phyloP scores from a whole-genome alignment of 2,113 vertebrate species.

The Ptychochromis oligacanthus region DNA sequence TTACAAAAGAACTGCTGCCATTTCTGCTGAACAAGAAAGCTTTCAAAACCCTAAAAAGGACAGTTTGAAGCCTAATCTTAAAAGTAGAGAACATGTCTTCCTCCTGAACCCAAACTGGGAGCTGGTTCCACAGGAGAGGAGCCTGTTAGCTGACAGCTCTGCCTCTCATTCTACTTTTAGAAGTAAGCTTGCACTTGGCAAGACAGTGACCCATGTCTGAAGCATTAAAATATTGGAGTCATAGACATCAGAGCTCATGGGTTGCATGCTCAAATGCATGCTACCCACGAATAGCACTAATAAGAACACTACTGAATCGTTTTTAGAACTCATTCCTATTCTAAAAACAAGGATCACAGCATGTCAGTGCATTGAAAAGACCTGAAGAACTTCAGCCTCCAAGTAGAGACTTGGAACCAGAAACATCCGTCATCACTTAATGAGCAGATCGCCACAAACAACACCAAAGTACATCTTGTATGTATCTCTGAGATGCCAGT shows the following conservation, averaged over 20 bases:
- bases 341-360: neutral
- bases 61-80: neutral
- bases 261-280: too few relatives aligned
- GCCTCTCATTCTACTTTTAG: neutral
- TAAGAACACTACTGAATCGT: neutral
- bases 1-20: neutral
- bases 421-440: neutral
- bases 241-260: neutral
- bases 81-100: neutral
- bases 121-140: neutral
- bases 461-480: neutral
- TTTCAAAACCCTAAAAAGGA: neutral
- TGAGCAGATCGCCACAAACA: neutral
- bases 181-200: neutral
- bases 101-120: neutral
- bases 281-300: too few relatives aligned
- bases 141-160: neutral
- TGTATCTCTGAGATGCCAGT: neutral
- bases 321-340: too few relatives aligned
- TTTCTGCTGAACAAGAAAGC: neutral
- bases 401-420: neutral
- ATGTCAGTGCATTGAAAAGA: neutral
- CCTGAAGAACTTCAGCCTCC: rapidly evolving
- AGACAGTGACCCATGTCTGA: neutral
- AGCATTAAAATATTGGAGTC: neutral